Evolutionary conservation across 2,888 invertebrate genomes (phyloP).

Genomic region (Parnassius mnemosyne): DNA sequence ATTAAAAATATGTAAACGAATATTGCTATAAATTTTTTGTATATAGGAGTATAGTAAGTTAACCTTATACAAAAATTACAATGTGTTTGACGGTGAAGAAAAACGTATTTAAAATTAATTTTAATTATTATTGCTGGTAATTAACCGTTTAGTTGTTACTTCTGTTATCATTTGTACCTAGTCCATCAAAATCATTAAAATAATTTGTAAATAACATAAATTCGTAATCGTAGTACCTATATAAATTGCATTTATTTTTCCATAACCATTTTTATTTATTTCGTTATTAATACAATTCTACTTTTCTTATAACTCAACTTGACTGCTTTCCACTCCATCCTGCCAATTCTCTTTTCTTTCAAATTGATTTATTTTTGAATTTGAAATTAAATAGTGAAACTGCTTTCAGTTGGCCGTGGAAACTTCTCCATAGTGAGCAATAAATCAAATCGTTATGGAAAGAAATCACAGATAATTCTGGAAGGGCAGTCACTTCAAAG

Average conservation of each 20-base stretch:
- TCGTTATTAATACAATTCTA: slow-evolving; percentile 13
- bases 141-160: no score
- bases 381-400: background rate
- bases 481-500: slow-evolving; percentile 69
- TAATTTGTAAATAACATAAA: slow-evolving; percentile 1
- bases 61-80: no score
- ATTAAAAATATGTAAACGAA: no score
- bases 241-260: background rate
- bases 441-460: slow-evolving; percentile 92
- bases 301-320: background rate
- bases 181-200: no score
- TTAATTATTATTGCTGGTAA: no score
- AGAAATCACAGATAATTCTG: slow-evolving; percentile 82
- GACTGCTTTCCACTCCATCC: background rate
- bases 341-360: no score
- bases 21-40: no score
- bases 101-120: no score
- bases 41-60: background rate
- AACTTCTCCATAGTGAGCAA: slow-evolving; percentile 94
- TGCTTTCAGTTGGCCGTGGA: slow-evolving; percentile 86
- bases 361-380: background rate
- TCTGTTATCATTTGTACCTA: no score
- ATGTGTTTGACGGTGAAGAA: no score
- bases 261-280: background rate
- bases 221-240: background rate